Conservation (phyloP, 2,797 vertebrate species). For the Thripadectes ignobilis region DNA sequence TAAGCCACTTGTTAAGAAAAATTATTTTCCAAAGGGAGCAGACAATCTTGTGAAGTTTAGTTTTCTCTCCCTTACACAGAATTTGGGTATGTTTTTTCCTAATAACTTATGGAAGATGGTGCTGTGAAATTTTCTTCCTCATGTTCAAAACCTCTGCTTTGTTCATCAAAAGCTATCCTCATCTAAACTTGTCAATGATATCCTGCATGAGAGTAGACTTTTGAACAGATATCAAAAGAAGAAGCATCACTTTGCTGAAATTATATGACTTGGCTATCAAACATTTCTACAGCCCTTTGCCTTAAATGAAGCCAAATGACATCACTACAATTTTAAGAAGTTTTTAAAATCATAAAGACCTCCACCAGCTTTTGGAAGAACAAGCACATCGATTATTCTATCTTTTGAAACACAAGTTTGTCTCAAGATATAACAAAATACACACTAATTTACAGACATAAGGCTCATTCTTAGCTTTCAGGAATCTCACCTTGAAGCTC, state of each 20-base stretch:
- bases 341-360: background rate
- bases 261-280: background rate
- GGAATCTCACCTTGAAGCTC: background rate
- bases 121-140: background rate
- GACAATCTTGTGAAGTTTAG: background rate
- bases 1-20: background rate
- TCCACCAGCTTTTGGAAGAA: background rate
- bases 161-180: background rate
- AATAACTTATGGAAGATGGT: background rate
- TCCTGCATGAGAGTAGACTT: background rate
- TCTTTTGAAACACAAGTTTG: background rate
- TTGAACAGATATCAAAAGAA: background rate
- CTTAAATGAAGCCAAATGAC: background rate
- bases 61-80: background rate
- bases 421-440: background rate
- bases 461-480: background rate
- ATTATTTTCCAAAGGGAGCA: background rate
- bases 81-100: background rate
- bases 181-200: background rate
- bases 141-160: background rate
- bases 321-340: background rate
- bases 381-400: accelerated
- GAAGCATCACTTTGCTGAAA: background rate
- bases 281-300: background rate
- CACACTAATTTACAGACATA: background rate